These are phyloP conservation scores for Apogon hyalosoma DNA, from an alignment of 2,797 vertebrate species.

Conservation along the genomic window DNA sequence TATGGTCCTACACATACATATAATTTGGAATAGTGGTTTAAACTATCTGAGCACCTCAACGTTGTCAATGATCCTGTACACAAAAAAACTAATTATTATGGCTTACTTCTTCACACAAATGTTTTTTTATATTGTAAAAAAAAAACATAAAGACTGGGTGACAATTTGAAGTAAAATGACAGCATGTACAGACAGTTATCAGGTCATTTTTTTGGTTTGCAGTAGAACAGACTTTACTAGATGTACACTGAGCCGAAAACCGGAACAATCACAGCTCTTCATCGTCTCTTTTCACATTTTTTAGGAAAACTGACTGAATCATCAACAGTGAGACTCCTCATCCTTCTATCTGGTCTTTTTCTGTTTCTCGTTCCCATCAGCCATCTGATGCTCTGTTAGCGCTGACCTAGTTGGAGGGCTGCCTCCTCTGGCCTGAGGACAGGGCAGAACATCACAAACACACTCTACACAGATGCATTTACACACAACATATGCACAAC, in stretches of 20 bases:
- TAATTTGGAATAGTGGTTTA: too few relatives aligned
- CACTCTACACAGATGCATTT: constrained; percentile 14
- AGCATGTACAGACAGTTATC: too few relatives aligned
- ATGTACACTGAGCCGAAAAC: neutral
- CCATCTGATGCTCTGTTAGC: constrained; percentile 60
- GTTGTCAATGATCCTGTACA: too few relatives aligned
- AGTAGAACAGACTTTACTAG: too few relatives aligned
- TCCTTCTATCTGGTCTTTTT: constrained; percentile 20
- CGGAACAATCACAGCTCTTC: neutral
- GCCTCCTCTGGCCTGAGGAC: constrained; percentile 63
- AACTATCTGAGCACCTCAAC: too few relatives aligned
- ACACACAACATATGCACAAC: constrained; percentile 22
- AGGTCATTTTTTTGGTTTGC: too few relatives aligned
- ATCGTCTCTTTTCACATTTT: neutral
- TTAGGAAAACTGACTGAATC: neutral
- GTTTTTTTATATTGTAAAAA: too few relatives aligned
- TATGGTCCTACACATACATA: too few relatives aligned
- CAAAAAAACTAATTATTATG: too few relatives aligned
- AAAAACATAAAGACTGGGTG: too few relatives aligned
- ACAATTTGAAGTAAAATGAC: too few relatives aligned
- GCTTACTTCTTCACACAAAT: too few relatives aligned
- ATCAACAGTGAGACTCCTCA: neutral
- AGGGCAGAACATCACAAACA: constrained; percentile 38
- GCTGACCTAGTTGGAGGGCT: constrained; percentile 71
- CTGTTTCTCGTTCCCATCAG: constrained; percentile 26